Conservation (phyloP, 2,113 vertebrate species). For the Pantherophis guttatus region DNA sequence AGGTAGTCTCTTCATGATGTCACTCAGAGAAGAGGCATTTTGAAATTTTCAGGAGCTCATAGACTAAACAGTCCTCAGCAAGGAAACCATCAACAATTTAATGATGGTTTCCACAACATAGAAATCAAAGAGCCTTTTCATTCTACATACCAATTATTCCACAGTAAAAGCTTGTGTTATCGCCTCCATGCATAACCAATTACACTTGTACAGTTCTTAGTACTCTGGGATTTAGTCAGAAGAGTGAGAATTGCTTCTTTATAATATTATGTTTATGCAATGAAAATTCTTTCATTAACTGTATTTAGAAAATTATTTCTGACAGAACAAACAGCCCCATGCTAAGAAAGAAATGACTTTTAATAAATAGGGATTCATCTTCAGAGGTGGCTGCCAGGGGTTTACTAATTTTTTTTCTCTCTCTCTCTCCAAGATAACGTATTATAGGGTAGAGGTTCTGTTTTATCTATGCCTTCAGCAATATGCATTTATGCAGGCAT, state of each 20-base stretch:
- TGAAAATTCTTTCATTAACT: conserved; percentile 64
- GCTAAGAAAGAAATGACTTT: conserved; percentile 42
- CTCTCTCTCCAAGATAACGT: conserved; percentile 20
- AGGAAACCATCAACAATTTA: not conserved
- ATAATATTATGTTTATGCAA: conserved; percentile 61
- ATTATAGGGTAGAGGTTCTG: not conserved
- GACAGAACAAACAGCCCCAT: conserved; percentile 58
- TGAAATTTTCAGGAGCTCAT: conserved; percentile 7
- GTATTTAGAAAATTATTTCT: conserved; percentile 63
- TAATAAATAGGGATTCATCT: conserved; percentile 69
- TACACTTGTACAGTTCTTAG: conserved; percentile 51
- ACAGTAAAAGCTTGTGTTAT: not conserved
- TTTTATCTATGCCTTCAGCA: not conserved
- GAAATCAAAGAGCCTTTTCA: conserved; percentile 1
- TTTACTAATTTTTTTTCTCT: conserved; percentile 6
- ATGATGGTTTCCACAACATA: not conserved
- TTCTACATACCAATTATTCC: not conserved
- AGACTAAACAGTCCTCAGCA: rapidly evolving
- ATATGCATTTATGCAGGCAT: conserved; percentile 36
- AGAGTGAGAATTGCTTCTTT: conserved; percentile 42
- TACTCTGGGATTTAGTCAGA: conserved; percentile 46
- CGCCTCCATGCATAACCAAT: conserved; percentile 30
- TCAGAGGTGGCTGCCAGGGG: conserved; percentile 42
- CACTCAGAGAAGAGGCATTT: rapidly evolving
- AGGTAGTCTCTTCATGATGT: not conserved